Evolutionary conservation across 2,113 vertebrate genomes (phyloP).

Genomic region (Henicopernis longicauda): DNA sequence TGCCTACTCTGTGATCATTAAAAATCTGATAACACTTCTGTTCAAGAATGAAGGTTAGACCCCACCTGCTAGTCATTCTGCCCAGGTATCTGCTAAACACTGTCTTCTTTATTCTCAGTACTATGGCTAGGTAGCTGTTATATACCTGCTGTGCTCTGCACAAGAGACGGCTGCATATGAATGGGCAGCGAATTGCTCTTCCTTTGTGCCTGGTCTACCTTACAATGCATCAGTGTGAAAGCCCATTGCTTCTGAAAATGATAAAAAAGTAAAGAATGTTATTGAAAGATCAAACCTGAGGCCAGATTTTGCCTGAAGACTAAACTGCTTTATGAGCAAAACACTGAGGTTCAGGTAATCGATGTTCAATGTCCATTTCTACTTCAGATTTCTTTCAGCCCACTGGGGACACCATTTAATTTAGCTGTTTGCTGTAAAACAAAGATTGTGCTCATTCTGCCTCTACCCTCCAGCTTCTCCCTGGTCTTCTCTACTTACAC

Average conservation of each 20-base stretch:
- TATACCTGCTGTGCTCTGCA: slow-evolving; percentile 27
- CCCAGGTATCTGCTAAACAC: slow-evolving; percentile 44
- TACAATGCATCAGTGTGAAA: slow-evolving; percentile 43
- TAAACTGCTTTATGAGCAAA: slow-evolving; percentile 46
- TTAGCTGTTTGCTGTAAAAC: slow-evolving; percentile 63
- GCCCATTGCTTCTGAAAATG: slow-evolving; percentile 49
- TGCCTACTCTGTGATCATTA: slow-evolving; percentile 16
- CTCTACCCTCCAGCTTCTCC: slow-evolving; percentile 44
- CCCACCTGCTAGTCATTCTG: slow-evolving; percentile 27
- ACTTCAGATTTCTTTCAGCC: slow-evolving; percentile 51
- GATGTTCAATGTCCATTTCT: slow-evolving; percentile 57
- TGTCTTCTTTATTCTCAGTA: slow-evolving; percentile 19
- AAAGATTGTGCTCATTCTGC: slow-evolving; percentile 42
- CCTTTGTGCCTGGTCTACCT: slow-evolving; percentile 38
- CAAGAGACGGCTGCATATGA: slow-evolving; percentile 34
- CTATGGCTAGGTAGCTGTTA: slow-evolving; percentile 24
- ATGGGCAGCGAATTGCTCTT: slow-evolving; percentile 7
- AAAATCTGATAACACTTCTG: slow-evolving; percentile 14
- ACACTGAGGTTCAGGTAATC: slow-evolving; percentile 39
- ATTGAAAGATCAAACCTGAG: slow-evolving; percentile 57
- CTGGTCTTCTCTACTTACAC: slow-evolving; percentile 36
- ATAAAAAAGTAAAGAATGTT: slow-evolving; percentile 58
- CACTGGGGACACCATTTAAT: slow-evolving; percentile 64
- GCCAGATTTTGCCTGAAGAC: slow-evolving; percentile 52
- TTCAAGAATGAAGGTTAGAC: slow-evolving; percentile 29